These are phyloP conservation scores for Balaeniceps rex DNA, from an alignment of 2,113 vertebrate species.

Conservation along the genomic window DNA sequence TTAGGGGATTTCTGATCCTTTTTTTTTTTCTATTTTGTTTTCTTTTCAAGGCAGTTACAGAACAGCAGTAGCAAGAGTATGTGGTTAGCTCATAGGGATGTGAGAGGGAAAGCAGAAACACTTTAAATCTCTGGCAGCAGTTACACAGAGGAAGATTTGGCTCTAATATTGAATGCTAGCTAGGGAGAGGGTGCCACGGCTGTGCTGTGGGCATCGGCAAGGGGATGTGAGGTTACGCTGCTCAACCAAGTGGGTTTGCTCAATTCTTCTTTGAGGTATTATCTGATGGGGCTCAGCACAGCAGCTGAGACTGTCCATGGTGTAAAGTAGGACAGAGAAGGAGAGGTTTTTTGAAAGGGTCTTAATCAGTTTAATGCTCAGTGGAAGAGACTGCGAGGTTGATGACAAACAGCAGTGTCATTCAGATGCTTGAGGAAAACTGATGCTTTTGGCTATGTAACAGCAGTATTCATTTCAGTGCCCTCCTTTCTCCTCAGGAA, in stretches of 20 bases:
- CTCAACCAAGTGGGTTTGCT: neutral
- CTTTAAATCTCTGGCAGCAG: neutral
- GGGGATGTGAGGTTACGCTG: neutral
- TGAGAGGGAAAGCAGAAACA: conserved; percentile 67
- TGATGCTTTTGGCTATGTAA: neutral
- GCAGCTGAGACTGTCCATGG: neutral
- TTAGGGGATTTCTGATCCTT: conserved; percentile 53
- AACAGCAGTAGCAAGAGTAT: neutral
- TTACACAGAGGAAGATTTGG: neutral
- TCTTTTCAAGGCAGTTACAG: conserved; percentile 33
- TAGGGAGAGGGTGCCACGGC: accelerated
- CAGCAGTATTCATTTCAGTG: neutral
- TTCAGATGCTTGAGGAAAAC: neutral
- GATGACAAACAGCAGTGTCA: neutral
- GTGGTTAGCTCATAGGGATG: conserved; percentile 59
- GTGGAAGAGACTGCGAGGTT: neutral
- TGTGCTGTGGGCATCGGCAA: accelerated
- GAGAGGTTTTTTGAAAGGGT: neutral
- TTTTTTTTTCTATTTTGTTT: neutral
- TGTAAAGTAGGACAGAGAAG: neutral
- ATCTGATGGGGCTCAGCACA: neutral
- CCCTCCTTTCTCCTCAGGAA: neutral
- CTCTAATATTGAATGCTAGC: neutral
- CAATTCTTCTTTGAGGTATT: neutral
- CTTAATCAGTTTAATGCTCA: neutral